phyloP scores from a whole-genome alignment of 1,140 invertebrate genomes.

The Cyclina sinensis region DNA sequence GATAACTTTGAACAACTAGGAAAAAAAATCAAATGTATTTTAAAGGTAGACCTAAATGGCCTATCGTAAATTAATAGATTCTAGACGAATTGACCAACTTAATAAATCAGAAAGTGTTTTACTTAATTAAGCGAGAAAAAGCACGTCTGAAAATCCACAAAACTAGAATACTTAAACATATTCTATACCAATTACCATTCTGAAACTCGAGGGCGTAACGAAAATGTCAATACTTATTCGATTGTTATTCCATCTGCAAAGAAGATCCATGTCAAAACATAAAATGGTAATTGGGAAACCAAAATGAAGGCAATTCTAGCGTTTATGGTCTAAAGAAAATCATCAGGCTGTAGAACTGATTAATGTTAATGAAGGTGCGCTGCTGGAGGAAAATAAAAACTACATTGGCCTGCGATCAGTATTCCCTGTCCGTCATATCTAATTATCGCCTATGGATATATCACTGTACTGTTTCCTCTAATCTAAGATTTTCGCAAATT shows the following conservation, averaged over 20 bases:
- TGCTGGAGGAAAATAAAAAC: slow-evolving; percentile 6
- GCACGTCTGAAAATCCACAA: too few relatives aligned
- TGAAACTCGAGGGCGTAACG: background rate
- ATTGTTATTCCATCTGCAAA: slow-evolving; percentile 24
- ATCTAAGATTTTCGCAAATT: background rate
- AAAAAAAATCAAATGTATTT: too few relatives aligned
- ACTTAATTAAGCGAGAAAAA: too few relatives aligned
- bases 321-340: slow-evolving; percentile 25
- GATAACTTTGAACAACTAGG: too few relatives aligned
- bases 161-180: slow-evolving; percentile 12
- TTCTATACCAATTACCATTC: background rate
- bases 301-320: slow-evolving; percentile 2
- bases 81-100: too few relatives aligned
- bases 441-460: slow-evolving; percentile 6
- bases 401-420: background rate
- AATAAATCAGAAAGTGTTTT: too few relatives aligned
- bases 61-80: too few relatives aligned
- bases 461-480: background rate
- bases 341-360: background rate
- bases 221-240: slow-evolving; percentile 9
- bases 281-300: slow-evolving; percentile 16
- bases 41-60: too few relatives aligned
- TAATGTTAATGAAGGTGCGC: background rate
- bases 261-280: background rate
- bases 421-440: background rate